These are phyloP conservation scores for Phaethon lepturus DNA, from an alignment of 2,113 vertebrate species.

Conservation along the genomic window DNA sequence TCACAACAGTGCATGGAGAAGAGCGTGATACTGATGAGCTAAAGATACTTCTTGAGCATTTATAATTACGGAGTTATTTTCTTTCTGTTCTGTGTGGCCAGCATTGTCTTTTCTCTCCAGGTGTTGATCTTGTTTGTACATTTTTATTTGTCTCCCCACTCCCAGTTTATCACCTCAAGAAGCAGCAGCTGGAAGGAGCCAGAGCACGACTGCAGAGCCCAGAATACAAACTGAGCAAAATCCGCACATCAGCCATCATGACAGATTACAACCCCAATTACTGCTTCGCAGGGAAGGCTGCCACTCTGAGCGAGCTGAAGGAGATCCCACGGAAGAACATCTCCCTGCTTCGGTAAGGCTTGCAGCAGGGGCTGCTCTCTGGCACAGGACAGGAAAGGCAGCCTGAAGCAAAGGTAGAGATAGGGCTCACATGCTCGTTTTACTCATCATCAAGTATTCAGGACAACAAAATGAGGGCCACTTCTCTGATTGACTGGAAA, in stretches of 20 bases:
- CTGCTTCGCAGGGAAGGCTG: conserved; percentile 87
- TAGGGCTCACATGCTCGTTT: background rate
- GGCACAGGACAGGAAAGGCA: background rate
- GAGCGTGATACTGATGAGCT: background rate
- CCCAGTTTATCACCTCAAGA: conserved; percentile 88
- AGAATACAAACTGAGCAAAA: conserved; percentile 90
- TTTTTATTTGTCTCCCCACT: background rate
- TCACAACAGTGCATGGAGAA: background rate
- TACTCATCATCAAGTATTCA: background rate
- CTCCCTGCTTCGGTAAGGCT: conserved; percentile 85
- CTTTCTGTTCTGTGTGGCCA: background rate
- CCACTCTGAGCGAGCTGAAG: conserved; percentile 84
- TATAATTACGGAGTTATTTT: background rate
- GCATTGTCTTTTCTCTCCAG: background rate
- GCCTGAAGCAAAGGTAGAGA: background rate
- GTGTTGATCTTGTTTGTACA: background rate
- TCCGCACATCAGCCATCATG: conserved; percentile 89
- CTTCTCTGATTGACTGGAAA: background rate
- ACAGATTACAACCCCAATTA: conserved; percentile 94
- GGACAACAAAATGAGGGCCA: background rate
- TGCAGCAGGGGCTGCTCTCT: background rate
- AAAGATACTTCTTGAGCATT: background rate
- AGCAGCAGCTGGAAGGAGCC: conserved; percentile 82
- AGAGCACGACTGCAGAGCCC: conserved; percentile 83
- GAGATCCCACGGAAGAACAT: conserved; percentile 91